Conservation (phyloP, 1,140 invertebrate species). For the Reticulitermes speratus region DNA sequence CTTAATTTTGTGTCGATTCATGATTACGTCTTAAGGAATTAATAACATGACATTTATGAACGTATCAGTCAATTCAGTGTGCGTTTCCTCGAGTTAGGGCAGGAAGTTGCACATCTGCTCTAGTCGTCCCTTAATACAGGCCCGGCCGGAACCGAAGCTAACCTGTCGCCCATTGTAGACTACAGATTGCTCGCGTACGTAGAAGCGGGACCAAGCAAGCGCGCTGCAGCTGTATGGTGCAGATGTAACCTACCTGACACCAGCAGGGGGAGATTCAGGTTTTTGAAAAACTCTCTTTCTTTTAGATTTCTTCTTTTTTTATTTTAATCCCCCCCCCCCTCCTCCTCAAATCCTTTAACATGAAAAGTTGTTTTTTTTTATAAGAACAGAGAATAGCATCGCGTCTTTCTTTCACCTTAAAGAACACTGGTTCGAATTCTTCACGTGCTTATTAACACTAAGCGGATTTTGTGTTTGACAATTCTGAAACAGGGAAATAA, state of each 20-base stretch:
- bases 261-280: neutral
- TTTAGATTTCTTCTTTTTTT: neutral
- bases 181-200: neutral
- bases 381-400: too few relatives aligned
- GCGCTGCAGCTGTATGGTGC: neutral
- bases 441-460: too few relatives aligned
- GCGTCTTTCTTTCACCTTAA: too few relatives aligned
- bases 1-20: neutral
- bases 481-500: too few relatives aligned
- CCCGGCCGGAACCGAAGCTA: neutral
- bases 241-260: neutral
- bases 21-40: neutral
- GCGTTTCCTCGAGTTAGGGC: neutral
- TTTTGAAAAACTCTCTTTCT: neutral
- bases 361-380: neutral
- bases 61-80: neutral
- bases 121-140: neutral
- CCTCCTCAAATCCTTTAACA: neutral
- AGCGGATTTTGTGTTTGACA: too few relatives aligned
- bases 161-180: neutral
- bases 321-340: neutral
- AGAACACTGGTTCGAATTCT: too few relatives aligned
- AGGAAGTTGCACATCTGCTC: neutral
- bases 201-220: neutral
- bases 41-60: neutral